These are phyloP conservation scores for Pachliopta kotzebuea DNA, from an alignment of 2,888 invertebrate species.

Conservation along the genomic window DNA sequence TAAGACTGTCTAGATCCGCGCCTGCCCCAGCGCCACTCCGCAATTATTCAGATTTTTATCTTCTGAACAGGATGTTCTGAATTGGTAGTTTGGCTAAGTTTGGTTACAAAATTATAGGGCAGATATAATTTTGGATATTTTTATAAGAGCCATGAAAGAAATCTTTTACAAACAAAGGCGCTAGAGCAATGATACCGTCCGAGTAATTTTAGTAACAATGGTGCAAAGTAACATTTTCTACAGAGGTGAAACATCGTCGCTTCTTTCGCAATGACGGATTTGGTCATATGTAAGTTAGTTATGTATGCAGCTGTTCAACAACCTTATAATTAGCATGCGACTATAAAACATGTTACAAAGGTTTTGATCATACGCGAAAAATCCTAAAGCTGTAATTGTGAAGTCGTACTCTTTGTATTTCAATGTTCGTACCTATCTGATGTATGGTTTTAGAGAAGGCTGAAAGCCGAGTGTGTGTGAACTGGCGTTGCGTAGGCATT, in stretches of 20 bases:
- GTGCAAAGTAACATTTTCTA: neutral
- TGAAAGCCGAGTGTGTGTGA: neutral
- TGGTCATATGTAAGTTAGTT: neutral
- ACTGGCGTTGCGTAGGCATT: neutral
- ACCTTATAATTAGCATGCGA: neutral
- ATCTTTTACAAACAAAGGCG: neutral
- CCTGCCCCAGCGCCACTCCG: conserved; percentile 32
- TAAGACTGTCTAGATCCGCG: conserved; percentile 39
- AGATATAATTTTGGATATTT: neutral
- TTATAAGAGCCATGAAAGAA: neutral
- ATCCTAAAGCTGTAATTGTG: neutral
- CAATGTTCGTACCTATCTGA: neutral
- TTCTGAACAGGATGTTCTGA: conserved; percentile 60
- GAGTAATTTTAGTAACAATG: neutral
- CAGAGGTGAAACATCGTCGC: neutral
- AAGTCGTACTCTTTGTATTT: neutral
- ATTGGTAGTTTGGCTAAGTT: conserved; percentile 45
- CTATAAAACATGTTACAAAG: neutral
- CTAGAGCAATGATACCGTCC: neutral
- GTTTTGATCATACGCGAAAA: neutral
- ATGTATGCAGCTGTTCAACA: neutral
- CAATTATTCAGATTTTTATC: conserved; percentile 63
- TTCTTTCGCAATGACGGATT: neutral
- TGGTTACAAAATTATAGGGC: conserved; percentile 30
- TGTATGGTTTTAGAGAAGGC: neutral